Evolutionary conservation across 2,797 vertebrate genomes (phyloP).

Genomic region (Alcedo atthis): DNA sequence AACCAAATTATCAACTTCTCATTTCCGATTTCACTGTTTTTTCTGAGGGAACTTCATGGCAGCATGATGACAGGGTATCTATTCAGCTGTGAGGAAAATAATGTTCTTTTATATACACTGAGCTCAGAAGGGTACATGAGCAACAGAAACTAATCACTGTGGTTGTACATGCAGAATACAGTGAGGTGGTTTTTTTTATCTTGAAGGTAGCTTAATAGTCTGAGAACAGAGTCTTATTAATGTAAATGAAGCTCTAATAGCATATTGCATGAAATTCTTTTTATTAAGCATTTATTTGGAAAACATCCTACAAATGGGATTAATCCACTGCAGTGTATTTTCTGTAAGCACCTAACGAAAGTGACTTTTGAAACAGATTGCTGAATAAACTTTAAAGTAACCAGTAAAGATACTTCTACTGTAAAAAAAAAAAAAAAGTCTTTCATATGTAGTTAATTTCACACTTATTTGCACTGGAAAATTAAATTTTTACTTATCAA

Average conservation of each 20-base stretch:
- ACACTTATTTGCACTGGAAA: slow-evolving; percentile 90
- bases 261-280: slow-evolving; percentile 61
- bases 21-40: not conserved
- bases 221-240: slow-evolving; percentile 65
- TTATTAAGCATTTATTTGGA: slow-evolving; percentile 56
- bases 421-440: not conserved
- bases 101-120: not conserved
- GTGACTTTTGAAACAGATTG: slow-evolving; percentile 69
- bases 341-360: slow-evolving; percentile 52
- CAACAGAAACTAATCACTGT: not conserved
- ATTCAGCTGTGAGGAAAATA: not conserved
- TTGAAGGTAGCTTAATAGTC: slow-evolving; percentile 57
- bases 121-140: slow-evolving; percentile 18
- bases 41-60: not conserved
- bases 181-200: not conserved
- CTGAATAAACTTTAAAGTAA: slow-evolving; percentile 69
- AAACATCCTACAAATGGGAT: slow-evolving; percentile 44
- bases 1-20: not conserved
- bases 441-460: slow-evolving; percentile 89
- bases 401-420: slow-evolving; percentile 59
- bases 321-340: slow-evolving; percentile 1
- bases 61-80: not conserved
- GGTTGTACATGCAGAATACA: slow-evolving; percentile 30
- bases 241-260: slow-evolving; percentile 57
- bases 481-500: slow-evolving; percentile 90